Conservation (phyloP, 2,888 invertebrate genomes). For the Leptothorax acervorum region DNA sequence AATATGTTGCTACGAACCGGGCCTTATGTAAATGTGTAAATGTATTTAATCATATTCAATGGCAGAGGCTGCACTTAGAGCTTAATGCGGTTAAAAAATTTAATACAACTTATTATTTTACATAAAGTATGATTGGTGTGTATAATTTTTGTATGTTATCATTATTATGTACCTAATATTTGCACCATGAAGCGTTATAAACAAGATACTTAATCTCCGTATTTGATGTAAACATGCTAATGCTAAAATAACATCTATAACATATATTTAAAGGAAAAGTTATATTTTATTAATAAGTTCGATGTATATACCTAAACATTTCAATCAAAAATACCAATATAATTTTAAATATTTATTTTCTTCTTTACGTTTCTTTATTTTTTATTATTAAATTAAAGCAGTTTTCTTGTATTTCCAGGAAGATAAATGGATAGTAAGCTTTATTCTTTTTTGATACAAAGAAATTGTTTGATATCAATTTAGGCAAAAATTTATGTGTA, state of each 20-base stretch:
- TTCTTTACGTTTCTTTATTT: background rate
- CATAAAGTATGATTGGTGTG: background rate
- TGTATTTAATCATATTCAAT: conserved; percentile 16
- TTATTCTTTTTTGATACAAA: background rate
- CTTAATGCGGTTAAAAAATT: background rate
- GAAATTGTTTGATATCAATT: background rate
- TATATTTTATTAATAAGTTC: conserved; percentile 1
- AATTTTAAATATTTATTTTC: conserved; percentile 4
- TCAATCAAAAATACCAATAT: background rate
- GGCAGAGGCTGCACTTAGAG: conserved; percentile 11
- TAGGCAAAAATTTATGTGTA: background rate
- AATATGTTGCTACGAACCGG: background rate
- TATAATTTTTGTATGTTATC: background rate
- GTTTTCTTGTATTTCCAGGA: background rate
- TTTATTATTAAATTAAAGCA: background rate
- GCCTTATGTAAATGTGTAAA: conserved; percentile 21
- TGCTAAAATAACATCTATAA: conserved; percentile 5
- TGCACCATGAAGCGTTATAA: background rate
- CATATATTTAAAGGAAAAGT: background rate
- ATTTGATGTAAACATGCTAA: background rate
- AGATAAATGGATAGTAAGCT: background rate
- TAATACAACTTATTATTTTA: background rate
- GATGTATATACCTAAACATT: background rate
- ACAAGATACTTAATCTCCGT: background rate
- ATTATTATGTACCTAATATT: background rate